These are phyloP conservation scores for Nemurella pictetii DNA, from an alignment of 2,888 invertebrate species.

Conservation along the genomic window DNA sequence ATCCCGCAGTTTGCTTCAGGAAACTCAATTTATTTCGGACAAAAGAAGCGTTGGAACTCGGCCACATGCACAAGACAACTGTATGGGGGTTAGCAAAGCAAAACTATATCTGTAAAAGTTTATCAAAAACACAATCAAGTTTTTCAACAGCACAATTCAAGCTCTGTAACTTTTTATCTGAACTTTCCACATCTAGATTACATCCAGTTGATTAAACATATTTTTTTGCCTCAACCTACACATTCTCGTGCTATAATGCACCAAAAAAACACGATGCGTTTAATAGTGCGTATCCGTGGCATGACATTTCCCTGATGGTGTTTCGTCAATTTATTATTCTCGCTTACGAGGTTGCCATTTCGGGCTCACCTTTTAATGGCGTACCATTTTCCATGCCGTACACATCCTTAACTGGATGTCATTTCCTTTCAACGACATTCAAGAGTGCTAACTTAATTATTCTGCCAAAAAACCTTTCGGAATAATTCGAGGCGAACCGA, in stretches of 20 bases:
- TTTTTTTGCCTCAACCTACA: background rate
- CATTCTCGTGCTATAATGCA: background rate
- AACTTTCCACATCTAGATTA: background rate
- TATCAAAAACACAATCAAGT: background rate
- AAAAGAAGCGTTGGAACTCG: background rate
- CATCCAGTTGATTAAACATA: background rate
- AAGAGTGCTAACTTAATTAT: background rate
- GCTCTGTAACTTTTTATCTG: too few relatives aligned
- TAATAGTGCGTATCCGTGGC: background rate
- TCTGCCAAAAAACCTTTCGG: background rate
- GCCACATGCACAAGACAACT: background rate
- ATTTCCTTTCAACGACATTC: background rate
- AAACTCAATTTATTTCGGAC: slow-evolving; percentile 14
- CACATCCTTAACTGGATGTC: background rate
- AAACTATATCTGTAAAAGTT: background rate
- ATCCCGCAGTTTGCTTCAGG: background rate
- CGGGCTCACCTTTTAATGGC: background rate
- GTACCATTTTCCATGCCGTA: background rate
- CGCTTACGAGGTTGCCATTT: background rate
- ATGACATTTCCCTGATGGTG: background rate
- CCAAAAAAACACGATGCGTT: background rate
- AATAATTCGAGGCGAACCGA: background rate
- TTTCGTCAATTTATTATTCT: background rate
- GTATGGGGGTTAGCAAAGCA: background rate
- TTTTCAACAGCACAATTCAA: too few relatives aligned